These are phyloP conservation scores for Pterobdella sp. DNA, from an alignment of 2,888 invertebrate species.

Conservation along the genomic window DNA sequence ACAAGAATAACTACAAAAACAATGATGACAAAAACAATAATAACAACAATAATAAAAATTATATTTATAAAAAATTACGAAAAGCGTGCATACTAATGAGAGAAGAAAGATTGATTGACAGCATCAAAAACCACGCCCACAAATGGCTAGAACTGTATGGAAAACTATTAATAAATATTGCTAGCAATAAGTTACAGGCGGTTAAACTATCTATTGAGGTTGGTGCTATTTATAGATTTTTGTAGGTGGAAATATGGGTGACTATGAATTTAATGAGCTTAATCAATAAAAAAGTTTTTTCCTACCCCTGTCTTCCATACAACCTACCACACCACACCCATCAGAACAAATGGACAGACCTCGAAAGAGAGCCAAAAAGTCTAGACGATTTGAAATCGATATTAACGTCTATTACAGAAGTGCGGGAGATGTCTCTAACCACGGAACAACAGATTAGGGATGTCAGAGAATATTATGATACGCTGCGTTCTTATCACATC, in stretches of 20 bases:
- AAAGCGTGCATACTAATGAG: slow-evolving; percentile 58
- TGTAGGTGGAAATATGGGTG: neutral
- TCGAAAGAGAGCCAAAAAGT: slow-evolving; percentile 69
- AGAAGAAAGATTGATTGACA: slow-evolving; percentile 63
- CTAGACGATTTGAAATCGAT: slow-evolving; percentile 74
- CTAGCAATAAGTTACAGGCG: slow-evolving; percentile 62
- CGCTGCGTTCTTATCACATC: slow-evolving; percentile 63
- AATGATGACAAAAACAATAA: neutral
- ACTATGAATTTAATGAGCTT: neutral
- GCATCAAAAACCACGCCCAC: slow-evolving; percentile 65
- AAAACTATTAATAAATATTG: slow-evolving; percentile 61
- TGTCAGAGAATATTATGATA: slow-evolving; percentile 68
- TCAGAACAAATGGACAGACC: slow-evolving; percentile 51
- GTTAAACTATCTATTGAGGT: slow-evolving; percentile 66
- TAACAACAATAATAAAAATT: neutral
- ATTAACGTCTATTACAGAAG: slow-evolving; percentile 70
- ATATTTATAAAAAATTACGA: slow-evolving; percentile 24
- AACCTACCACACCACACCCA: neutral
- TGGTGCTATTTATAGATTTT: slow-evolving; percentile 41
- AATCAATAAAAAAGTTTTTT: slow-evolving; percentile 1
- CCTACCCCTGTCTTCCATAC: neutral
- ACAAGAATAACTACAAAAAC: neutral
- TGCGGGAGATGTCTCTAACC: slow-evolving; percentile 68
- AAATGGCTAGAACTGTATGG: slow-evolving; percentile 74
- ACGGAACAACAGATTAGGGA: slow-evolving; percentile 68